Conservation (phyloP, 2,888 invertebrate species). For the Lasioglossum marginatum region DNA sequence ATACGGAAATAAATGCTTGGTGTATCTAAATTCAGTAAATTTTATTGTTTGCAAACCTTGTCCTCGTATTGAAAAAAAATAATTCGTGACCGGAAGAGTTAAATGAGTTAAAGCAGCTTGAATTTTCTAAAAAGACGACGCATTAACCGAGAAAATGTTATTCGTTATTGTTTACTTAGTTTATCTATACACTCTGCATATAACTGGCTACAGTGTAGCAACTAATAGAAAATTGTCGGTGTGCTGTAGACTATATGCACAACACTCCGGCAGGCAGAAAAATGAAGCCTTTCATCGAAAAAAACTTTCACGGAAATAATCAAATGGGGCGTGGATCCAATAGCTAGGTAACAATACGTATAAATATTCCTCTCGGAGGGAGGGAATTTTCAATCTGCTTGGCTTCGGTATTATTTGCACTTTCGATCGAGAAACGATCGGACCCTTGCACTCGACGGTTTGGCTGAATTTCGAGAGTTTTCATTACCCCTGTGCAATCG, state of each 20-base stretch:
- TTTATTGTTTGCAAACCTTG: no score
- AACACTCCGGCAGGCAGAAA: background rate
- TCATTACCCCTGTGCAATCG: background rate
- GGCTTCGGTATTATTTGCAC: background rate
- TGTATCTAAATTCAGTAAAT: no score
- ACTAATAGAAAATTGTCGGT: background rate
- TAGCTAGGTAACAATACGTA: conserved; percentile 14
- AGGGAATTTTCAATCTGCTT: conserved; percentile 36
- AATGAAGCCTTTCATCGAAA: background rate
- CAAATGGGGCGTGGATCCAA: conserved; percentile 17
- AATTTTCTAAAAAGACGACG: background rate
- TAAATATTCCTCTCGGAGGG: conserved; percentile 9
- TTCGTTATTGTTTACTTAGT: background rate
- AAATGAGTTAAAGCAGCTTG: no score
- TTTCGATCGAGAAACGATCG: conserved; percentile 11
- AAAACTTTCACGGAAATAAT: conserved; percentile 22
- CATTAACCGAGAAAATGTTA: background rate
- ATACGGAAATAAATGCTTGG: no score
- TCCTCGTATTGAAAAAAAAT: no score
- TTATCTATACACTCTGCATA: background rate
- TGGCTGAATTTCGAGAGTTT: conserved; percentile 16
- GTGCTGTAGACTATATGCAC: background rate
- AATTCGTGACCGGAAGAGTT: no score
- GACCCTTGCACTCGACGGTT: conserved; percentile 8
- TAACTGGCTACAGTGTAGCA: background rate